Percentiles rank a stretch among this genome's conserved stretches.
Conservation (phyloP, 1,140 invertebrate species). For the Drosophila setifemur region DNA sequence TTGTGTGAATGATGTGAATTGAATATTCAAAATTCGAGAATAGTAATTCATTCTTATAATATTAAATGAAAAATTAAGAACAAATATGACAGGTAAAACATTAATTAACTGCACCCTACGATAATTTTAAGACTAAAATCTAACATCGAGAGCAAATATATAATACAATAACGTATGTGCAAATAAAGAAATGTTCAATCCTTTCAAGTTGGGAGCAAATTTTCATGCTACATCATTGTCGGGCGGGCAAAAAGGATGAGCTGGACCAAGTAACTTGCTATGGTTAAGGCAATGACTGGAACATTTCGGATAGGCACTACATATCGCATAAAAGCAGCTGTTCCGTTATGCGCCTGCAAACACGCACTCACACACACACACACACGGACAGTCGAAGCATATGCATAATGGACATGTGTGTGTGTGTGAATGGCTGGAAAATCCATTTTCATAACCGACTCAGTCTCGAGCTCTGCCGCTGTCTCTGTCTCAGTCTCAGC, state of each 20-base stretch:
- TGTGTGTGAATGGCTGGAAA: conserved; percentile 49
- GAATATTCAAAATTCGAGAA: too few relatives aligned
- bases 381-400: conserved; percentile 29
- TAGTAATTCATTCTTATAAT: too few relatives aligned
- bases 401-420: conserved; percentile 72
- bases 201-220: too few relatives aligned
- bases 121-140: too few relatives aligned
- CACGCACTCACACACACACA: neutral
- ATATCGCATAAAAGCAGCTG: conserved; percentile 63
- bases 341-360: conserved; percentile 38
- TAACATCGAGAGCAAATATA: too few relatives aligned
- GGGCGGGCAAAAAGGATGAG: neutral
- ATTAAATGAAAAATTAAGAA: too few relatives aligned
- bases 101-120: too few relatives aligned
- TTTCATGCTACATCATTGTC: neutral
- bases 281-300: conserved; percentile 55
- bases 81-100: too few relatives aligned
- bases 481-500: neutral
- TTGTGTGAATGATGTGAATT: too few relatives aligned
- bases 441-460: conserved; percentile 71
- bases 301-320: conserved; percentile 57
- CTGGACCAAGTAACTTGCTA: neutral
- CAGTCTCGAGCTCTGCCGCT: conserved; percentile 18
- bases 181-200: too few relatives aligned
- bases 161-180: too few relatives aligned